Base-by-base conservation (phyloP, 2,888 invertebrate genomes). In the Sepioteuthis lessoniana region DNA sequence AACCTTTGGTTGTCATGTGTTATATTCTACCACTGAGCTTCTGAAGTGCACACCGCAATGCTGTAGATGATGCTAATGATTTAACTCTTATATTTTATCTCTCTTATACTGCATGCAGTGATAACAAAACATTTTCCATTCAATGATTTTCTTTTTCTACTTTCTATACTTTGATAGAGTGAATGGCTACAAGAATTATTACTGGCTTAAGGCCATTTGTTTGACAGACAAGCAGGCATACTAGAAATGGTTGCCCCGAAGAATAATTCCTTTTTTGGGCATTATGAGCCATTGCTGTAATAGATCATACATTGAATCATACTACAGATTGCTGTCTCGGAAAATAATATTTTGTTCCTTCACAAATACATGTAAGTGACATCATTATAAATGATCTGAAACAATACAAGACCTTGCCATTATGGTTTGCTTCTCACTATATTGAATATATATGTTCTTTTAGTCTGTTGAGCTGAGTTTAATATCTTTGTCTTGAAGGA, bases 141-240 rank as follows among this genome's bases (percentile, higher is more conserved):
- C 76, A 76, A 76, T 76, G 76, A 35, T 76, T 76, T 19, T 76
- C 25, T 76, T n/a, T 76, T 35, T n/a, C 76, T 76, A n/a, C n/a
- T n/a, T 76, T 76, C n/a, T n/a, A 16, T n/a, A 13, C 76, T 31
- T 7, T 42, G 42, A 42, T 28, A 31, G 4, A 31, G 76, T n/a
- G n/a, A 76, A 76, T 76, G 76, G 76, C n/a, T 76, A n/a, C n/a
- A 76, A 76, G 76, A 76, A 76, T 76, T 76, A 76, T 76, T 76
- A 76, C n/a, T n/a, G 19, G 76, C 76, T 35, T n/a, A 19, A n/a
- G 76, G 76, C 76, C 13, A 76, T 76, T 76, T n/a, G 31, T 76
- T 76, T 16, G 76, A 76, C 76, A n/a, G 76, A 76, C 76, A 76
- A 35, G 76, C n/a, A 35, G 76, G 76, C n/a, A 76, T n/a, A n/a